Evolutionary conservation across 2,797 vertebrate genomes (phyloP).

Genomic region (Lagocephalus sceleratus): DNA sequence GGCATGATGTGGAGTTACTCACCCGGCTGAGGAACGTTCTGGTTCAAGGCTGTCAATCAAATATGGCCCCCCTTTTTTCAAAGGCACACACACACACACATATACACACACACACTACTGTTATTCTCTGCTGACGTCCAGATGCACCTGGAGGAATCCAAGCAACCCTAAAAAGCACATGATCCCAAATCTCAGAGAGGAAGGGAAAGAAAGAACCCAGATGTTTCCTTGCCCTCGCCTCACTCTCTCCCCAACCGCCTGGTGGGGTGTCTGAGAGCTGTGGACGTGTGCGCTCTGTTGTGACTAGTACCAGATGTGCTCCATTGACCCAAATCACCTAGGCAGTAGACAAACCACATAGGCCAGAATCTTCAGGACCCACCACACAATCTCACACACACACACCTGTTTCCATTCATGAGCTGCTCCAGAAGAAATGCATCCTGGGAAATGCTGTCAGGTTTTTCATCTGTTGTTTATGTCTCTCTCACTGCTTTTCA

Average conservation of each 20-base stretch:
- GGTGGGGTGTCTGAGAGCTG: constrained; percentile 77
- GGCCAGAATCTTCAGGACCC: constrained; percentile 80
- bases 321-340: constrained; percentile 86
- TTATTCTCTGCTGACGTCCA: constrained; percentile 55
- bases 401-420: constrained; percentile 87
- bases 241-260: constrained; percentile 58
- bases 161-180: constrained; percentile 62
- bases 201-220: constrained; percentile 75
- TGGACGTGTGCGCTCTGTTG: constrained; percentile 84
- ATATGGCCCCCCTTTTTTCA: constrained; percentile 14
- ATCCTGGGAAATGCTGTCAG: constrained; percentile 76
- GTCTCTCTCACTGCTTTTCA: constrained; percentile 60
- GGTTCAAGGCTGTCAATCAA: constrained; percentile 78
- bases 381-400: constrained; percentile 83
- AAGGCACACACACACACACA: constrained; percentile 30
- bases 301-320: constrained; percentile 88
- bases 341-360: constrained; percentile 84
- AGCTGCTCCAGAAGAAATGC: constrained; percentile 70
- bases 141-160: constrained; percentile 80
- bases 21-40: constrained; percentile 65
- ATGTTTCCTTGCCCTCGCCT: constrained; percentile 74
- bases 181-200: constrained; percentile 50
- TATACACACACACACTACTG: constrained; percentile 31
- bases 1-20: constrained; percentile 71
- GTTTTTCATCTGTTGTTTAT: constrained; percentile 67